Conservation (phyloP, 2,113 vertebrate genomes). For the Hirundichthys speculiger region DNA sequence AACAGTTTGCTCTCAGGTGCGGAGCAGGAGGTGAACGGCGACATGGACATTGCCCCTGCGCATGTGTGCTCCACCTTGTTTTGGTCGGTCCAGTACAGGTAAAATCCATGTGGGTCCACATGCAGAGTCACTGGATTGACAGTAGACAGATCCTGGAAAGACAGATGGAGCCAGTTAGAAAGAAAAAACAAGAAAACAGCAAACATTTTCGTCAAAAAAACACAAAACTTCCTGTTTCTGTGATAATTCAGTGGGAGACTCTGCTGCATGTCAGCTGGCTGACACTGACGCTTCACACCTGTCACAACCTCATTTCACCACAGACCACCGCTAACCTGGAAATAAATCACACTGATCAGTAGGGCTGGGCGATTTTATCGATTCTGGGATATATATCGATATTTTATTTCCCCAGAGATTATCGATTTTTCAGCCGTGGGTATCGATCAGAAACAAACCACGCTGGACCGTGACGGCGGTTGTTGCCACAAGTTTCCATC, state of each 20-base stretch:
- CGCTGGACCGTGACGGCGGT: too few relatives aligned
- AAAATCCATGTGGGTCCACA: constrained; percentile 95
- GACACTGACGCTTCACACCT: constrained; percentile 11
- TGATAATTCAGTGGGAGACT: background rate
- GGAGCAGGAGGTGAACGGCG: too few relatives aligned
- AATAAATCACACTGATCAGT: too few relatives aligned
- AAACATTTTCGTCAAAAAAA: background rate
- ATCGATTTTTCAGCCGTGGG: too few relatives aligned
- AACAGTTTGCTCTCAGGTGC: too few relatives aligned
- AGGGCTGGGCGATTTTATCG: too few relatives aligned
- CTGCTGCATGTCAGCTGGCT: background rate
- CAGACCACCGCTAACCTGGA: background rate
- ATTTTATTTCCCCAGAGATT: too few relatives aligned
- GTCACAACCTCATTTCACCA: background rate
- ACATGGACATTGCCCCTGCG: too few relatives aligned
- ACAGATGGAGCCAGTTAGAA: background rate
- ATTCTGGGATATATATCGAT: too few relatives aligned
- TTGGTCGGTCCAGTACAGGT: constrained; percentile 98
- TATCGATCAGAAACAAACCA: too few relatives aligned
- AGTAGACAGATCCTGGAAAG: constrained; percentile 89
- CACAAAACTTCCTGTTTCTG: background rate
- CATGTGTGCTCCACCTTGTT: constrained; percentile 89
- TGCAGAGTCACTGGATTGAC: constrained; percentile 91
- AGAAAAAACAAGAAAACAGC: too few relatives aligned
- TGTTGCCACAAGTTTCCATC: too few relatives aligned